phyloP scores from a whole-genome alignment of 2,888 invertebrate genomes.

The Diogma glabrata region DNA sequence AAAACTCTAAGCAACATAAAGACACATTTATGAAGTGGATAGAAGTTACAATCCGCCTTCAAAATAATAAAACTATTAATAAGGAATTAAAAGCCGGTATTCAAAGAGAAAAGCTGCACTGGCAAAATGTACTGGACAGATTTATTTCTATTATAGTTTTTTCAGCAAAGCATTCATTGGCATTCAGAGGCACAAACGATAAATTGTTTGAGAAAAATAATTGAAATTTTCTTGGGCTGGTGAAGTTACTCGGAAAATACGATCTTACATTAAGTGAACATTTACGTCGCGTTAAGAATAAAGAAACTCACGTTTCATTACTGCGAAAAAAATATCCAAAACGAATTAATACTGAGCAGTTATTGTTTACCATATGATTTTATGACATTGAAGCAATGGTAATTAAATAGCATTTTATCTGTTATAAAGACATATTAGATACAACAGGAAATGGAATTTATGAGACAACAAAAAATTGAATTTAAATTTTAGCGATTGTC shows the following conservation, averaged over 20 bases:
- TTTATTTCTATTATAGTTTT: too few relatives aligned
- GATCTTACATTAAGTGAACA: slow-evolving; percentile 8
- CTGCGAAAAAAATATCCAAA: slow-evolving; percentile 7
- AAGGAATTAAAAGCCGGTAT: too few relatives aligned
- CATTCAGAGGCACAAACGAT: too few relatives aligned
- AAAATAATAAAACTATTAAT: too few relatives aligned
- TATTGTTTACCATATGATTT: background rate
- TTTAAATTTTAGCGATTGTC: background rate
- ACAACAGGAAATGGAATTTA: slow-evolving; percentile 1
- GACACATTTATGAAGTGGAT: too few relatives aligned
- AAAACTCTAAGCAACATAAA: too few relatives aligned
- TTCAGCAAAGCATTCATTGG: too few relatives aligned
- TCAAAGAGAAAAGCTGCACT: too few relatives aligned
- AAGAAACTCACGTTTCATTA: slow-evolving; percentile 7
- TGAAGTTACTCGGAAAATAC: slow-evolving; percentile 1
- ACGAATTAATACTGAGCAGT: background rate
- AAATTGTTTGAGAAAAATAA: too few relatives aligned
- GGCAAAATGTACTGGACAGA: too few relatives aligned
- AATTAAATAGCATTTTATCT: slow-evolving; percentile 1
- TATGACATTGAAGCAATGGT: background rate
- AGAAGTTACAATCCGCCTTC: too few relatives aligned
- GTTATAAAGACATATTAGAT: background rate
- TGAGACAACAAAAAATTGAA: slow-evolving; percentile 4
- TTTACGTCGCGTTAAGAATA: background rate
- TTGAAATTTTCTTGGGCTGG: slow-evolving; percentile 7